phyloP scores from a whole-genome alignment of 2,797 vertebrate species.

The Gambusia yucatana region DNA sequence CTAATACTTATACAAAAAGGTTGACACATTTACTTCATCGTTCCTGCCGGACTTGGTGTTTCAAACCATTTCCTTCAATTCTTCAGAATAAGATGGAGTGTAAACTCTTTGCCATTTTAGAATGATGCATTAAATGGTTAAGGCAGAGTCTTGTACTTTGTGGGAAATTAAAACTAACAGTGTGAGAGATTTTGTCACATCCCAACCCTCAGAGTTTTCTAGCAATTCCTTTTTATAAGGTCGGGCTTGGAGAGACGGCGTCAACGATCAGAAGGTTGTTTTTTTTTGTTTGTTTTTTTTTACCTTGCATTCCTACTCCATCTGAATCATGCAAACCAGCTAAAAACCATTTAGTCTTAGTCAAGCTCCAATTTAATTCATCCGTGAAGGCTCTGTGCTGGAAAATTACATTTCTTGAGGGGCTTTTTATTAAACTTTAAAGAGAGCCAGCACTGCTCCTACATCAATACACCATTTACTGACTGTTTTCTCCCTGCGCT shows the following conservation, averaged over 20 bases:
- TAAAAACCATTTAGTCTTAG: neutral
- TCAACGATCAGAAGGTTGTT: neutral
- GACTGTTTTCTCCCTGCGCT: slow-evolving; percentile 10
- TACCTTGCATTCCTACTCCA: neutral
- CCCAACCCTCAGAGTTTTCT: neutral
- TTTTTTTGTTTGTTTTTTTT: neutral
- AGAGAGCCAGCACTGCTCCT: neutral
- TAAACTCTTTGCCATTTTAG: neutral
- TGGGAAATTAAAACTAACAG: neutral
- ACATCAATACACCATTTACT: slow-evolving; percentile 5
- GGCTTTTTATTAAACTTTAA: neutral
- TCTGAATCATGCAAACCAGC: neutral
- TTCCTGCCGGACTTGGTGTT: neutral
- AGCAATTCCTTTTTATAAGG: neutral
- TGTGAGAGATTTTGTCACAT: neutral
- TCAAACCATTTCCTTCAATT: neutral
- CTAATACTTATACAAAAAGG: neutral
- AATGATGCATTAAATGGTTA: neutral
- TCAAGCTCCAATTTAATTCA: neutral
- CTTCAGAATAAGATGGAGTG: neutral
- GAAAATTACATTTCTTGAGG: slow-evolving; percentile 14
- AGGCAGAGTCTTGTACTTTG: neutral
- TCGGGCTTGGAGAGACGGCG: no score
- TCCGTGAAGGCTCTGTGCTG: neutral
- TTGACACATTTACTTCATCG: neutral